Percentiles rank a stretch among this genome's conserved stretches.
phyloP scores from a whole-genome alignment of 1,140 invertebrate genomes.

The Paralvinella palmiformis region DNA sequence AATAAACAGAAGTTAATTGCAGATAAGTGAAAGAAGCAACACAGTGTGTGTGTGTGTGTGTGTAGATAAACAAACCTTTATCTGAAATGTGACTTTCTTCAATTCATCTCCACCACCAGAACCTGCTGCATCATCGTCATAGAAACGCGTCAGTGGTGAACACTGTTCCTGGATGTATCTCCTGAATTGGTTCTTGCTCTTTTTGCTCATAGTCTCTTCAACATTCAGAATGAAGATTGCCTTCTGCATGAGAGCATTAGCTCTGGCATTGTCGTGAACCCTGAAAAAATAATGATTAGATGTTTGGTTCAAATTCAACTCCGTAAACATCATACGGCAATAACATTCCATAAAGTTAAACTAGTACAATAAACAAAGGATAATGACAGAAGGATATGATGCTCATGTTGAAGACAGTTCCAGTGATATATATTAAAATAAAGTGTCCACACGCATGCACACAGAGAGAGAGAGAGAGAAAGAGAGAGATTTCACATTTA shows the following conservation, averaged over 20 bases:
- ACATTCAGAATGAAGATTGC: conserved; percentile 39
- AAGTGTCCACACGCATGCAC: no score
- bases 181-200: conserved; percentile 28
- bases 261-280: conserved; percentile 47
- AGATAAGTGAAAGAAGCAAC: no score
- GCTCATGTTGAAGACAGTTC: no score
- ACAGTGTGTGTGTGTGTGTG: no score
- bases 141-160: conserved; percentile 31
- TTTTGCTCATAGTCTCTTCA: conserved; percentile 31
- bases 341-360: no score
- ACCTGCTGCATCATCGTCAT: conserved; percentile 44
- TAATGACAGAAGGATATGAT: no score
- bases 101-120: conserved; percentile 34
- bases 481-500: no score
- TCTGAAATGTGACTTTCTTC: conserved; percentile 46
- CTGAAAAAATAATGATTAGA: conserved; percentile 26
- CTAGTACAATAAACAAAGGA: no score
- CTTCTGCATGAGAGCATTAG: conserved; percentile 48
- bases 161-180: conserved; percentile 28
- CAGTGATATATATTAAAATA: no score
- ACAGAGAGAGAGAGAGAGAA: no score
- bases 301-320: neutral
- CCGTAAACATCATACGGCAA: neutral
- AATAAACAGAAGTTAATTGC: no score
- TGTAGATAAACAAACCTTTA: conserved; percentile 37